phyloP scores from a whole-genome alignment of 2,797 vertebrate species.

The Melanotaenia maccullochi region DNA sequence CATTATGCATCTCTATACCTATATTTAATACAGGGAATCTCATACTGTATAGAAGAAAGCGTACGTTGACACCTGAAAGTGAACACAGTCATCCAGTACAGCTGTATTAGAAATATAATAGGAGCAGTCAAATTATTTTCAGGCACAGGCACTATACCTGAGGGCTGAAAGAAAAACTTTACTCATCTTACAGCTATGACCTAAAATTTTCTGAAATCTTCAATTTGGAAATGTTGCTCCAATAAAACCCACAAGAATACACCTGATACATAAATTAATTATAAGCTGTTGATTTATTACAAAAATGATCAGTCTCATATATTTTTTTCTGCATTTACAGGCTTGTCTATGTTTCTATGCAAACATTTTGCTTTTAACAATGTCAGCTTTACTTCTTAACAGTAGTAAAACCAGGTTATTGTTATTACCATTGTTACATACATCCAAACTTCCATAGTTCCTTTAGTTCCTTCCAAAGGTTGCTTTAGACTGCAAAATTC shows the following conservation, averaged over 20 bases:
- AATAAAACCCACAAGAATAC: not conserved
- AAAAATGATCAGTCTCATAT: conserved; percentile 30
- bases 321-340: conserved; percentile 27
- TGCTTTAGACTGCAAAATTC: conserved; percentile 40
- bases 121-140: conserved; percentile 7
- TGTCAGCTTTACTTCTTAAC: conserved; percentile 30
- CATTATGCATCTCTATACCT: not conserved
- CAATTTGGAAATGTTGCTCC: not conserved
- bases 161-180: conserved; percentile 4
- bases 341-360: conserved; percentile 37
- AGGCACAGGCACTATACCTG: conserved; percentile 7
- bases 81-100: not conserved
- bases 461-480: conserved; percentile 36
- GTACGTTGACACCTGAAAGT: not conserved
- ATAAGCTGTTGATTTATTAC: no score
- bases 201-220: not conserved
- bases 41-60: no score
- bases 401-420: conserved; percentile 11
- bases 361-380: conserved; percentile 30
- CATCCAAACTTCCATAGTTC: conserved; percentile 18
- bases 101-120: not conserved
- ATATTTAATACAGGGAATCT: not conserved
- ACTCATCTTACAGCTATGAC: conserved; percentile 1
- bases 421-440: conserved; percentile 28
- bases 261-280: no score